These are phyloP conservation scores for Hypena proboscidalis DNA, from an alignment of 2,888 invertebrate genomes.

Conservation along the genomic window DNA sequence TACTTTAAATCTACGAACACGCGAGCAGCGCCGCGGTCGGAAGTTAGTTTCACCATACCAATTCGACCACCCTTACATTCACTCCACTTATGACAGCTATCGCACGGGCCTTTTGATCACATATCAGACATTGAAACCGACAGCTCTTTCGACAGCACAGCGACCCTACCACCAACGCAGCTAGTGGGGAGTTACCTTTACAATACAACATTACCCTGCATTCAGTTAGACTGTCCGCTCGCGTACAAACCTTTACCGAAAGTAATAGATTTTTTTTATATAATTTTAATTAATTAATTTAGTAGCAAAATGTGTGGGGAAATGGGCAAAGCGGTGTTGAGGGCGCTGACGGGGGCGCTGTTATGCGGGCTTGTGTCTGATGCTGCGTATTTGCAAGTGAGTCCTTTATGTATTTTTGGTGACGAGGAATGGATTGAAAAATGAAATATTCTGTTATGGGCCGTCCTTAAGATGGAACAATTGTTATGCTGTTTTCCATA, in stretches of 20 bases:
- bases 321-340: conserved; percentile 79
- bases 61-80: too few species aligned
- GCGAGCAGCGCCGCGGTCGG: too few species aligned
- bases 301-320: conserved; percentile 73
- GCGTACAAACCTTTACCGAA: conserved; percentile 28
- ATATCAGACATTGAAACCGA: neutral
- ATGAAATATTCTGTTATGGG: too few species aligned
- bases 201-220: conserved; percentile 22
- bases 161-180: conserved; percentile 39
- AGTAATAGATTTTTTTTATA: conserved; percentile 15
- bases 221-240: conserved; percentile 30
- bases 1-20: too few species aligned
- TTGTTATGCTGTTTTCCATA: too few species aligned
- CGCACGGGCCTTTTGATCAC: neutral
- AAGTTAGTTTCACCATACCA: too few species aligned
- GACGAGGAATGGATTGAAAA: too few species aligned
- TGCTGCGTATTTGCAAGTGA: conserved; percentile 79
- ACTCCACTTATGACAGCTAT: neutral
- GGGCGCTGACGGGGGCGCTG: conserved; percentile 77
- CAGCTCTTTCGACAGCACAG: conserved; percentile 28
- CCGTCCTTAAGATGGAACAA: too few species aligned
- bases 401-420: conserved; percentile 16
- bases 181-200: conserved; percentile 48
- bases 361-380: conserved; percentile 75
- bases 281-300: conserved; percentile 18